Percentiles rank a stretch among this genome's conserved stretches.
Conservation (phyloP, 2,797 vertebrate species). For the Spatula clypeata region DNA sequence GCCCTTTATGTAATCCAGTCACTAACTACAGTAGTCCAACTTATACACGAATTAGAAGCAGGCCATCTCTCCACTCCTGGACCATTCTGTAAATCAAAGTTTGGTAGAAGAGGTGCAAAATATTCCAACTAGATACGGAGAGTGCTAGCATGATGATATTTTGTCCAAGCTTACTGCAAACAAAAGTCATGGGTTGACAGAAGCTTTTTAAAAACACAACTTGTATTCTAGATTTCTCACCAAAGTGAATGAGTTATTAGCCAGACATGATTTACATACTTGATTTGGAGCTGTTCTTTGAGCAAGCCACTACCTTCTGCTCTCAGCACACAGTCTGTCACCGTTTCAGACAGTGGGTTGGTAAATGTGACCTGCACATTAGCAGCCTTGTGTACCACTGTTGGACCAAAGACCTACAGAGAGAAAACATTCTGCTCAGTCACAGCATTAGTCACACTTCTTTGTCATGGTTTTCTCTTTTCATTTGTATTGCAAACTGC, state of each 20-base stretch:
- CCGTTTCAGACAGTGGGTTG: slow-evolving; percentile 76
- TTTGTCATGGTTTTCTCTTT: not conserved
- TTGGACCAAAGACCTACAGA: slow-evolving; percentile 71
- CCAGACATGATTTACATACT: slow-evolving; percentile 52
- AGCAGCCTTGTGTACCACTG: slow-evolving; percentile 61
- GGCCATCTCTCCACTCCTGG: not conserved
- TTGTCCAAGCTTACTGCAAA: not conserved
- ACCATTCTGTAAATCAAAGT: not conserved
- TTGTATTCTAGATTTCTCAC: not conserved
- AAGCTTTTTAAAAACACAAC: not conserved
- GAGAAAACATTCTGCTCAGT: not conserved
- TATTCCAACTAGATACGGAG: not conserved
- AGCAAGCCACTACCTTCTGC: slow-evolving; percentile 85
- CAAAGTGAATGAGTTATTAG: not conserved
- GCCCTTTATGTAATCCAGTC: not conserved
- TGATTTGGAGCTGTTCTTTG: slow-evolving; percentile 74
- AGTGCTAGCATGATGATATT: not conserved
- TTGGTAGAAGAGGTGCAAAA: not conserved
- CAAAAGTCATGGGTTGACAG: not conserved
- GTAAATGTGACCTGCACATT: slow-evolving; percentile 74
- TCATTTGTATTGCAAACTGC: not conserved
- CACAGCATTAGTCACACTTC: not conserved
- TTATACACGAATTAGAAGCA: not conserved
- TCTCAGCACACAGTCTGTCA: slow-evolving; percentile 74
- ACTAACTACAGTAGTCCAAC: not conserved